A percentile compares a stretch with the other conserved stretches of the same genome.
These are phyloP conservation scores for Aulostomus chinensis DNA, from an alignment of 2,797 vertebrate genomes.

Conservation along the genomic window DNA sequence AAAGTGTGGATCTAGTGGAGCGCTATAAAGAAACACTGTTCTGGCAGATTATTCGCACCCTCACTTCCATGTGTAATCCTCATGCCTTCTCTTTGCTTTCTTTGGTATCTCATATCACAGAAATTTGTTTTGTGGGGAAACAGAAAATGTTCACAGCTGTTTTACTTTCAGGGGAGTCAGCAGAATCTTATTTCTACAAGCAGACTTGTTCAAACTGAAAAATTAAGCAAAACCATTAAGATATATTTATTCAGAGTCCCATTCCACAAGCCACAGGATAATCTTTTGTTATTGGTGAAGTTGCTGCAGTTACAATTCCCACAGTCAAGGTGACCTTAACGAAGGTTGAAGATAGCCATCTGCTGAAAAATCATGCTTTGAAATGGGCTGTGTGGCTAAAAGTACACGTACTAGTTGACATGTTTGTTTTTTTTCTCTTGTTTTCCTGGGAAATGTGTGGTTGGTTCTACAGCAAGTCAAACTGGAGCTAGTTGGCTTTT, in stretches of 20 bases:
- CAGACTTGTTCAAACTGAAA: conserved; percentile 23
- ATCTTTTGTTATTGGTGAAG: conserved; percentile 18
- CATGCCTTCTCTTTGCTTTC: conserved; percentile 50
- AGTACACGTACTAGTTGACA: no score
- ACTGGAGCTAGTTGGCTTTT: no score
- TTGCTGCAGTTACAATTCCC: conserved; percentile 30
- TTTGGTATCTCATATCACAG: conserved; percentile 49
- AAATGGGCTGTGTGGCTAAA: no score
- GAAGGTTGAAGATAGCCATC: background rate
- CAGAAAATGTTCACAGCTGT: conserved; percentile 43
- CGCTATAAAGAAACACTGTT: conserved; percentile 52
- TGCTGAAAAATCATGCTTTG: no score
- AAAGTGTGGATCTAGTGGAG: no score
- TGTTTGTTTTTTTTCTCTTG: no score
- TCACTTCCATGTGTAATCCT: conserved; percentile 45
- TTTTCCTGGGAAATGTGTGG: no score
- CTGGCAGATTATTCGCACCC: conserved; percentile 56
- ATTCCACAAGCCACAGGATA: conserved; percentile 35
- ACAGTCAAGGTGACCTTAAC: conserved; percentile 30
- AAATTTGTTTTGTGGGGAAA: conserved; percentile 59
- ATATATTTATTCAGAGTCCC: conserved; percentile 54
- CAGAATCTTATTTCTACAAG: conserved; percentile 27
- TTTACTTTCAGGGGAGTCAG: conserved; percentile 44
- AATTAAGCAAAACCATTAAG: conserved; percentile 28
- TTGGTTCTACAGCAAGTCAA: no score